Evolutionary conservation across 2,797 vertebrate genomes (phyloP).

Genomic region (Scleropages formosus): DNA sequence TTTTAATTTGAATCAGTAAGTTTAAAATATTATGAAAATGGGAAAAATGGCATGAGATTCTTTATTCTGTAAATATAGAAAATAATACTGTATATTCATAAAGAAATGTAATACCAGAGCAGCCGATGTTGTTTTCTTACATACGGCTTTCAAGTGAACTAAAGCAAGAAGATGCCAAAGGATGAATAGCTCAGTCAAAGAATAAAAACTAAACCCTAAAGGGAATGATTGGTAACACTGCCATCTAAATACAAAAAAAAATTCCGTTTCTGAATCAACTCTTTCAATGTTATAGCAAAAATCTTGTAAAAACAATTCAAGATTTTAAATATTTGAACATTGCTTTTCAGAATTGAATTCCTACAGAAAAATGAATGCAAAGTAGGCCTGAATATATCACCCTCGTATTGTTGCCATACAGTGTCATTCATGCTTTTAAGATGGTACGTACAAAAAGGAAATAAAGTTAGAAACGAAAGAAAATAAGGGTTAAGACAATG

Average conservation of each 20-base stretch:
- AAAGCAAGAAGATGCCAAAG: neutral
- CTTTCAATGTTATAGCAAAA: slow-evolving; percentile 9
- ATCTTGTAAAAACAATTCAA: neutral
- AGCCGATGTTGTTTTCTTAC: neutral
- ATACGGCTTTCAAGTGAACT: neutral
- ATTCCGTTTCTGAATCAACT: slow-evolving; percentile 3
- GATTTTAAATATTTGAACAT: neutral
- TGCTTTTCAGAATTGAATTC: neutral
- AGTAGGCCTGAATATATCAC: slow-evolving; percentile 59
- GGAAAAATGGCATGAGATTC: neutral
- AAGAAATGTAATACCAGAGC: neutral
- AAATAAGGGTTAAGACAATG: slow-evolving; percentile 65
- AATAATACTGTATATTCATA: neutral
- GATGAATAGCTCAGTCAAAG: neutral
- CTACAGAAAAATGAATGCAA: too few species aligned
- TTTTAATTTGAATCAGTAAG: neutral
- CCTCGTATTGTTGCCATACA: slow-evolving; percentile 80
- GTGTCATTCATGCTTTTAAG: slow-evolving; percentile 81
- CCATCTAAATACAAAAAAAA: neutral
- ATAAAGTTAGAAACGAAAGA: slow-evolving; percentile 50
- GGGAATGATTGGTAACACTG: neutral
- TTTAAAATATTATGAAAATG: neutral
- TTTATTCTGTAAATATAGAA: neutral
- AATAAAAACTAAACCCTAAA: neutral
- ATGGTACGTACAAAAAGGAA: slow-evolving; percentile 59